Evolutionary conservation across 2,888 invertebrate genomes (phyloP), one percentile per base, ranked within the genome.

Genomic region (Torymus aiolomorphi): DNA sequence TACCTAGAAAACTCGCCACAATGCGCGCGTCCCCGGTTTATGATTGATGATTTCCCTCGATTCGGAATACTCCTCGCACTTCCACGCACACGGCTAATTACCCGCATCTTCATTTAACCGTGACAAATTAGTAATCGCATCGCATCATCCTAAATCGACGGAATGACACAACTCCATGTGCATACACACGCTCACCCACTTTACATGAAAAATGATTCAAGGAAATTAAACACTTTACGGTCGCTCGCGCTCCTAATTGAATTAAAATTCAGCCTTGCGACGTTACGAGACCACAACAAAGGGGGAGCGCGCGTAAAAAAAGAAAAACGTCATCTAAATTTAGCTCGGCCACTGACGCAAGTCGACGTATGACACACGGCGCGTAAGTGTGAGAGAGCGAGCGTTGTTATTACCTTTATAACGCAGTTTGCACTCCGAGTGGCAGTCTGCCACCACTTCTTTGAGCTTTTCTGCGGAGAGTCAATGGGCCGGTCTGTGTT

Each of bases 401-500:
- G 8, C 42, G 42, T 42, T 42, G 42, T 42, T 42, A 42, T 42
- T 42, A 42, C 42, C 42, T 42, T 42, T 42, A 42, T 42, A 42
- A 42, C 42, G 8, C 8, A 42, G 42, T 42, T 42, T 42, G 42
- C 42, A 42, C 42, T 42, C 42, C 8, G 8, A 10, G 42, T 42
- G 5, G 5, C 8, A n/a, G n/a, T n/a, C n/a, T n/a, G n/a, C n/a
- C n/a, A 10, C 42, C 8, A 42, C 42, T 42, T 42, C 42, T 42
- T 10, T 5, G 42, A 42, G 42, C 42, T 42, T 42, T 42, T 42
- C 42, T 42, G n/a, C n/a, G 42, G 8, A 42, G 42, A 8, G 42
- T 78, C 67, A 67, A 78, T 73, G 78, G 56, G 5, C 14, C n/a
- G 20, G 42, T 71, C 56, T 78, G 73, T 61, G 61, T 24, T 14